Conservation (phyloP, 2,888 invertebrate species). For the Acanthopleura granulata region DNA sequence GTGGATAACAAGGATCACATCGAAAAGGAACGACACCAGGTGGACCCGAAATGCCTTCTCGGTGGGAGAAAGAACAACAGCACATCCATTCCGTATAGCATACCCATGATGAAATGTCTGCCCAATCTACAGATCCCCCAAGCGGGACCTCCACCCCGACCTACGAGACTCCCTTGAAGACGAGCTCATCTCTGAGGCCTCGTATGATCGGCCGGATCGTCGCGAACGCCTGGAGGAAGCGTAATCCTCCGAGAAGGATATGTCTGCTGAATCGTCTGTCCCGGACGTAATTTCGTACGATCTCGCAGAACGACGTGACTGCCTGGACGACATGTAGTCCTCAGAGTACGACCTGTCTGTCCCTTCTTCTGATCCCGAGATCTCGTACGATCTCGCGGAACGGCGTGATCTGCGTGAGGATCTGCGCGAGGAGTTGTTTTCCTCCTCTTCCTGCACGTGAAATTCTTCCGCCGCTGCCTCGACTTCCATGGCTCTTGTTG, state of each 20-base stretch:
- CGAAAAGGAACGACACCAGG: too few relatives aligned
- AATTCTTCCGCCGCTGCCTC: background rate
- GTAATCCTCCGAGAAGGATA: background rate
- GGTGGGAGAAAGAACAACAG: too few relatives aligned
- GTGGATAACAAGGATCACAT: too few relatives aligned
- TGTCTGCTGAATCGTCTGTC: background rate
- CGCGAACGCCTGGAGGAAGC: background rate
- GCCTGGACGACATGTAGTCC: background rate
- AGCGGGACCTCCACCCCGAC: conserved; percentile 8
- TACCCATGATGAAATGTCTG: background rate
- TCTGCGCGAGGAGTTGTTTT: background rate
- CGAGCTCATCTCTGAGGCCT: background rate
- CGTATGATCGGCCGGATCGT: background rate
- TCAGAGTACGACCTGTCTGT: background rate
- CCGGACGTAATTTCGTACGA: background rate
- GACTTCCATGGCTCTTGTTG: background rate
- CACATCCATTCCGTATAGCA: background rate
- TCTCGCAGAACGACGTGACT: conserved; percentile 6
- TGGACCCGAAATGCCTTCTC: too few relatives aligned
- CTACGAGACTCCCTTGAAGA: conserved; percentile 9
- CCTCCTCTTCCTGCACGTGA: background rate
- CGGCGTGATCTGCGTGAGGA: conserved; percentile 3
- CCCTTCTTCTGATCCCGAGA: background rate
- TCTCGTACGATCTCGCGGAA: conserved; percentile 1
- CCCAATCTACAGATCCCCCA: conserved; percentile 13